Conservation (phyloP, 2,797 vertebrate species). For the Hemitrygon akajei region DNA sequence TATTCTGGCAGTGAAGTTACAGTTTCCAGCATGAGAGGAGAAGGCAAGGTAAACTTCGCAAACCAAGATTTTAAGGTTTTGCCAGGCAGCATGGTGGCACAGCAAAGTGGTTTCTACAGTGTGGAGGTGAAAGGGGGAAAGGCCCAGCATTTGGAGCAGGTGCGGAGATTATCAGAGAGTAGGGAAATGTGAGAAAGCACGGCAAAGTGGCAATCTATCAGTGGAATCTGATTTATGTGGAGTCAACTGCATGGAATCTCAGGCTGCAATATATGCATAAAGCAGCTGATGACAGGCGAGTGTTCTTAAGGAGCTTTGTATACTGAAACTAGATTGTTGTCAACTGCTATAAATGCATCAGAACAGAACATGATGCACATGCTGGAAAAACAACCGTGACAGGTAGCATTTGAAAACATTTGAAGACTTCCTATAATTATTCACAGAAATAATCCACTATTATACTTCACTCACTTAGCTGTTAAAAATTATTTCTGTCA, state of each 20-base stretch:
- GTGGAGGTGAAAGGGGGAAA: neutral
- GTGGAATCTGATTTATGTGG: neutral
- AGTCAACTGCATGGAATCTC: neutral
- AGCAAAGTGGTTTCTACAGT: neutral
- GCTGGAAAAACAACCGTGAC: neutral
- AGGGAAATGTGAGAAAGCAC: neutral
- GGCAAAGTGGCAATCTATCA: neutral
- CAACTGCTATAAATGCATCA: neutral
- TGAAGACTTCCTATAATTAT: conserved; percentile 9
- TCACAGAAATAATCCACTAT: conserved; percentile 17
- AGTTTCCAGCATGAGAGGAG: neutral
- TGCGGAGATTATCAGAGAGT: neutral
- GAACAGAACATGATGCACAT: neutral
- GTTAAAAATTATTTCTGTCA: conserved; percentile 1
- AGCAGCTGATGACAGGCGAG: neutral
- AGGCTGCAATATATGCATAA: neutral
- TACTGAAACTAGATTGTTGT: neutral
- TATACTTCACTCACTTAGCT: neutral
- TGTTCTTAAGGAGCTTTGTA: neutral
- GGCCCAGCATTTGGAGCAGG: neutral
- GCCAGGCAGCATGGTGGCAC: neutral
- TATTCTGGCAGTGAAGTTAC: neutral
- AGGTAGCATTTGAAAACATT: neutral
- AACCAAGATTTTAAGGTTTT: neutral
- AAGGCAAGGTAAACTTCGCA: neutral